These are phyloP conservation scores for Dreissena polymorpha DNA, from an alignment of 1,140 invertebrate genomes.

Conservation along the genomic window DNA sequence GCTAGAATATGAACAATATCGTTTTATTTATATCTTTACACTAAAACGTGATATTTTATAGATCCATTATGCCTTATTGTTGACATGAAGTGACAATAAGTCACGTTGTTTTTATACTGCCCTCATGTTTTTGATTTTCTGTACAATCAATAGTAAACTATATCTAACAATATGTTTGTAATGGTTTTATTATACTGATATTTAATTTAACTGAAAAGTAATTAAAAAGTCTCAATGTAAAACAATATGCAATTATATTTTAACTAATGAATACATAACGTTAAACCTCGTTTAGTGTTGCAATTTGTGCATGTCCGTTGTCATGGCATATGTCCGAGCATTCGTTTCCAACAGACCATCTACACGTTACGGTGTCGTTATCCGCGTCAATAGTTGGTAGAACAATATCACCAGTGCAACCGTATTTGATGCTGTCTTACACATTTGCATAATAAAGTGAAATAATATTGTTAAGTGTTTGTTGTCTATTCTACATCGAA, in stretches of 20 bases:
- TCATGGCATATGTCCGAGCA: constrained; percentile 3
- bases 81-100: background rate
- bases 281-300: constrained; percentile 3
- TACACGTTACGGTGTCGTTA: constrained; percentile 9
- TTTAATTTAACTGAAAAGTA: no score
- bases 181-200: background rate
- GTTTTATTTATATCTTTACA: background rate
- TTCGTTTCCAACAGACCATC: constrained; percentile 21
- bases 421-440: constrained; percentile 12
- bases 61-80: background rate
- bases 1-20: background rate
- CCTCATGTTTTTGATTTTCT: background rate
- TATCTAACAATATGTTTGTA: background rate
- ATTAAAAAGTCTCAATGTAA: no score
- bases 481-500: background rate
- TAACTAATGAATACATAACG: background rate
- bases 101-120: background rate
- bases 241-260: background rate
- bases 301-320: background rate
- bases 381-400: constrained; percentile 12
- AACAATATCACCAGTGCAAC: background rate
- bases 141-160: background rate
- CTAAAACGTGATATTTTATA: background rate
- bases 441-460: background rate
- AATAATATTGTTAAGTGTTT: background rate